These are phyloP conservation scores for Pangasianodon gigas DNA, from an alignment of 2,113 vertebrate species.

Conservation along the genomic window DNA sequence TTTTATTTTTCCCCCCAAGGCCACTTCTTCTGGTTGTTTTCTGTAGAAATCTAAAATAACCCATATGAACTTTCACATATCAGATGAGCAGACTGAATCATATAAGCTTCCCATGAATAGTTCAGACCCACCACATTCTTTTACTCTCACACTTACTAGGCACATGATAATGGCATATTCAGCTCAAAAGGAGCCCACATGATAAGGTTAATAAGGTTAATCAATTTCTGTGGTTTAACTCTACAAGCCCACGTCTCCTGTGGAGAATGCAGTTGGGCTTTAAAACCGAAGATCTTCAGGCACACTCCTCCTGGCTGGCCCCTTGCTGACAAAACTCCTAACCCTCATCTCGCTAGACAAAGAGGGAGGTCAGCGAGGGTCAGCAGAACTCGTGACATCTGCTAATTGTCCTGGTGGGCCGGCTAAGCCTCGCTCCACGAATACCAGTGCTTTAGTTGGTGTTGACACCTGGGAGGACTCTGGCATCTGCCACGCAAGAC, in stretches of 20 bases:
- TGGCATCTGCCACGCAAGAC: conserved; percentile 61
- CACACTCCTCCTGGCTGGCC: conserved; percentile 38
- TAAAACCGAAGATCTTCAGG: conserved; percentile 12
- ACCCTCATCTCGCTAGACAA: conserved; percentile 57
- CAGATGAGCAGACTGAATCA: background rate
- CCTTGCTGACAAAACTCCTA: conserved; percentile 33
- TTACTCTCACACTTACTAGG: background rate
- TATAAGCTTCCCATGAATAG: background rate
- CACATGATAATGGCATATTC: background rate
- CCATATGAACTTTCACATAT: background rate
- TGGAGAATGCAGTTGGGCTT: conserved; percentile 19
- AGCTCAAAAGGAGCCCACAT: conserved; percentile 20
- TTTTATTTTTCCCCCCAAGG: background rate
- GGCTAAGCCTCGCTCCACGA: conserved; percentile 56
- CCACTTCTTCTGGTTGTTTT: background rate
- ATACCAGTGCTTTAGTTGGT: conserved; percentile 61
- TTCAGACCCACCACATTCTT: background rate
- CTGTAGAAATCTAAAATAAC: background rate
- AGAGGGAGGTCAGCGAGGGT: conserved; percentile 70
- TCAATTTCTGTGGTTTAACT: conserved; percentile 35
- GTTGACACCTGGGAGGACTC: conserved; percentile 49
- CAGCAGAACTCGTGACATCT: conserved; percentile 69
- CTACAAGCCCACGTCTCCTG: background rate
- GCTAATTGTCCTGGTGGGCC: conserved; percentile 75
- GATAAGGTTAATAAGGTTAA: conserved; percentile 55